A percentile compares a stretch with the other conserved stretches of the same genome.
Conservation (phyloP, 92 coral and sea anemone genomes). For the Virgularia gustaviana region DNA sequence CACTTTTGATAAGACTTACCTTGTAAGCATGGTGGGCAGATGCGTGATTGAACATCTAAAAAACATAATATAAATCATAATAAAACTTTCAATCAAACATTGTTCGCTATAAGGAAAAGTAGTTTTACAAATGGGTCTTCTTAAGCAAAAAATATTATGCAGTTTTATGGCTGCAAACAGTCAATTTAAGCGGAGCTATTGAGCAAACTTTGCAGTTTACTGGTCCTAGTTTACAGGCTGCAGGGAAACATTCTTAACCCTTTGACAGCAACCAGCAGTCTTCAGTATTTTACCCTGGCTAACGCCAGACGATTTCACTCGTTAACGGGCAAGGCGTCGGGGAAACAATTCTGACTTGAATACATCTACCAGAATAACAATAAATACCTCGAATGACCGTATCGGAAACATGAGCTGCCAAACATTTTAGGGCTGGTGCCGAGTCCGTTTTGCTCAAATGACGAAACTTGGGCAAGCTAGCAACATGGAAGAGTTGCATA, state of each 20-base stretch:
- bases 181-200: no score
- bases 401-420: slow-evolving; percentile 26
- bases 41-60: slow-evolving; percentile 23
- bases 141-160: no score
- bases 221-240: no score
- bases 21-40: slow-evolving; percentile 8
- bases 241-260: no score
- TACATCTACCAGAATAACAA: not conserved
- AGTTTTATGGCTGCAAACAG: no score
- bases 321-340: not conserved
- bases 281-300: no score
- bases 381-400: slow-evolving; percentile 26
- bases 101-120: not conserved
- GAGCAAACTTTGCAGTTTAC: no score
- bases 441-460: slow-evolving; percentile 14
- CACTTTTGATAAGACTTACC: not conserved
- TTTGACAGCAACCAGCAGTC: no score
- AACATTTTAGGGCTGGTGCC: slow-evolving; percentile 17
- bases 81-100: not conserved
- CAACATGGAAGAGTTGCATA: slow-evolving; percentile 56
- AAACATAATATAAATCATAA: not conserved
- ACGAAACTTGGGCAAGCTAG: slow-evolving; percentile 26
- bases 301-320: no score
- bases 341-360: not conserved
- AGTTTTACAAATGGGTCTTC: no score